Percentiles rank a stretch among this genome's conserved stretches.
These are phyloP conservation scores for Keiferia lycopersicella DNA, from an alignment of 2,888 invertebrate genomes.

Conservation along the genomic window DNA sequence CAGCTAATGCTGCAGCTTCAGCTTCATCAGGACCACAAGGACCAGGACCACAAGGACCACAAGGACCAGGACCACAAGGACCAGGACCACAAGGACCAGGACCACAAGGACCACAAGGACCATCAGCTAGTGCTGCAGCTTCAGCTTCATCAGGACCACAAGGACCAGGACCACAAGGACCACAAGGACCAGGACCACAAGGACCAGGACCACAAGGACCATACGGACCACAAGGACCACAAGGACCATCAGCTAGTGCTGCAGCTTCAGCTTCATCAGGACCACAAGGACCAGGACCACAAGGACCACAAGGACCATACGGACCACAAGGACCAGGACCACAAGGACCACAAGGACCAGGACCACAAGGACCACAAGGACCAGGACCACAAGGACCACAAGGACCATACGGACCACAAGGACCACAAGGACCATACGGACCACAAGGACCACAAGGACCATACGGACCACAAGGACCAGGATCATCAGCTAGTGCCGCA, in stretches of 20 bases:
- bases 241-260: too few relatives aligned
- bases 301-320: constrained; percentile 4
- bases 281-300: constrained; percentile 5
- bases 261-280: background rate
- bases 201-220: constrained; percentile 12
- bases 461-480: constrained; percentile 23
- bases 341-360: too few relatives aligned
- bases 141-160: too few relatives aligned
- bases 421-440: too few relatives aligned
- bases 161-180: too few relatives aligned
- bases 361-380: background rate
- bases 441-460: constrained; percentile 9
- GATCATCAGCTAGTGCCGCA: constrained; percentile 28
- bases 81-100: too few relatives aligned
- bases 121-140: too few relatives aligned
- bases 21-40: background rate
- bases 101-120: too few relatives aligned
- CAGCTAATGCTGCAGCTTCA: too few relatives aligned
- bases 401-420: too few relatives aligned
- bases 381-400: constrained; percentile 3
- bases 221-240: constrained; percentile 21
- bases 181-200: background rate
- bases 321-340: too few relatives aligned
- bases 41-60: constrained; percentile 22
- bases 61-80: constrained; percentile 17